Evolutionary conservation across 2,113 vertebrate species (phyloP), one percentile per base, ranked within the genome.

Genomic region (Daubentonia madagascariensis): DNA sequence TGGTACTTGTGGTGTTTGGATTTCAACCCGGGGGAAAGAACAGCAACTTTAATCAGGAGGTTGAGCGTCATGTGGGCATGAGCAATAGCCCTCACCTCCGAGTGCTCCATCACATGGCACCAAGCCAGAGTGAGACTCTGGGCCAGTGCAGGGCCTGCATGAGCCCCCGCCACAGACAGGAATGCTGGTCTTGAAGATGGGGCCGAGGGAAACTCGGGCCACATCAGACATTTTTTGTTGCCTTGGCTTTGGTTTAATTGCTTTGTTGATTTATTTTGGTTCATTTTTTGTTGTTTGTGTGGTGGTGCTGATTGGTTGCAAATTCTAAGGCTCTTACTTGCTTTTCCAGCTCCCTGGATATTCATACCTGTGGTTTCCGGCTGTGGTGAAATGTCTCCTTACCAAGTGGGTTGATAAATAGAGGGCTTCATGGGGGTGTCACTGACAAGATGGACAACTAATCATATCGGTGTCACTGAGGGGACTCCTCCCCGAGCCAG

Each of bases 161-260:
- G 6, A 22, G 20, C 54, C 54, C 54, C 54, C 20, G 7, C 54
- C 54, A 57, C 18, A 57, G 40, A 18, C 3, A 16, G 61, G 68
- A 65, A 43, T 14, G 40, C 61, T 59, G 61, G n/a, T 3, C 76
- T 52, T 8, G 8, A 40, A 35, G 61, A 7, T 76, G 73, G 43
- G 48, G 73, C 28, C 6, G 4, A 25, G 43, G 73, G 73, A 76
- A 76, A 17, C 72, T 8, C 5, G 48, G 22, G 32, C 67, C 10
- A 0, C 23, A 0, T 23, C 0, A 4, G 37, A 40, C 28, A 0
- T 30, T 40, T 28, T 35, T 0, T 14, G 18, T 6, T 8, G 59
- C 52, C 11, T 37, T 0, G 12, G 18, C 80, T 9, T 28, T 37
- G 61, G 14, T 9, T 63, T 52, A 17, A 16, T 67, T 7, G 45